Conservation (phyloP, 30 jellyfish, hydroid and myxozoan species). For the Nemopilema nomurai region DNA sequence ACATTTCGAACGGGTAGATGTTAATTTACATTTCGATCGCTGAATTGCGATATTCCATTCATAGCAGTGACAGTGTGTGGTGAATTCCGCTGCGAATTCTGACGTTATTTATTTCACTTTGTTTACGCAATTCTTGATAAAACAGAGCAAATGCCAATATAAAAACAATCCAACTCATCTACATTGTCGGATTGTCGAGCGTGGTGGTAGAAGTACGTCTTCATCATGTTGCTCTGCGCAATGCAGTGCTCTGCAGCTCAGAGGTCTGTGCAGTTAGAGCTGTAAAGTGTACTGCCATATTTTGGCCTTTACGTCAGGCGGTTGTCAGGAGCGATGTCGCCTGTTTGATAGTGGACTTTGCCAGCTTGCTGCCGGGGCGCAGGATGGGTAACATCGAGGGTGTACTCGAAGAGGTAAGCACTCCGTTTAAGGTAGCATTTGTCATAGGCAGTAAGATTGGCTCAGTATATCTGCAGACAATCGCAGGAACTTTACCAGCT, state of each 20-base stretch:
- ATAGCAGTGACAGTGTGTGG: not conserved
- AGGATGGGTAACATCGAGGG: not conserved
- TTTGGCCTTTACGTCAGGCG: too few species aligned
- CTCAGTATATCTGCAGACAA: too few species aligned
- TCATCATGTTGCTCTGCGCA: too few species aligned
- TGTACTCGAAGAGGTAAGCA: not conserved
- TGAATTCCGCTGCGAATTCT: not conserved
- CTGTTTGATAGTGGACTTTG: too few species aligned
- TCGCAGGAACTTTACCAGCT: too few species aligned
- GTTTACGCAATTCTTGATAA: not conserved
- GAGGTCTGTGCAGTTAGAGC: too few species aligned
- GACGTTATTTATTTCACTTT: not conserved
- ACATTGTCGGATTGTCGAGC: not conserved
- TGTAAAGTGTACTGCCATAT: too few species aligned
- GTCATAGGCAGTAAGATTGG: not conserved
- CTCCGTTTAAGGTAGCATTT: not conserved
- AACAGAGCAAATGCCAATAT: not conserved
- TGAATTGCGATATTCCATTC: not conserved
- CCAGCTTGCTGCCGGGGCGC: too few species aligned
- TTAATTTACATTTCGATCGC: too few species aligned
- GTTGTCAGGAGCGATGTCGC: too few species aligned
- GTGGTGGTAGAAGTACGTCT: not conserved
- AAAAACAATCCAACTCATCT: not conserved
- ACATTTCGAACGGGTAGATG: too few species aligned
- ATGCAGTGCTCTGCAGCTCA: too few species aligned